phyloP scores from a whole-genome alignment of 1,140 invertebrate species.

The Zaprionus ghesquierei region DNA sequence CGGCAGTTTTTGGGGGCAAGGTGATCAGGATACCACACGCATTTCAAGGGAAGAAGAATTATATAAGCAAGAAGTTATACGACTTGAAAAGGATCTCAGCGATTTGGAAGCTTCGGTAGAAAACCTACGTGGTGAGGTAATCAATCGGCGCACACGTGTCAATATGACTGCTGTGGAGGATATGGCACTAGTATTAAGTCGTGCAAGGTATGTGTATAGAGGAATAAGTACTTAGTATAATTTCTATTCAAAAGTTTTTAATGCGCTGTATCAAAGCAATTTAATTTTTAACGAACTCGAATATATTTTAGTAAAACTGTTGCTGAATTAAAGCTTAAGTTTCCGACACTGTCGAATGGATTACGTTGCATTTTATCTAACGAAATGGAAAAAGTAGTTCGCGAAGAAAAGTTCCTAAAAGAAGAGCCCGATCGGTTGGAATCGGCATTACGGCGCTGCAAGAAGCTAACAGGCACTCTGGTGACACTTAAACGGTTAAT shows the following conservation, averaged over 20 bases:
- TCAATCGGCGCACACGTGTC: conserved; percentile 96
- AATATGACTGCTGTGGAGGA: conserved; percentile 98
- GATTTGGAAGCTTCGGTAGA: conserved; percentile 97
- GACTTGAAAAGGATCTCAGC: conserved; percentile 95
- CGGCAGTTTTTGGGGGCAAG: conserved; percentile 85
- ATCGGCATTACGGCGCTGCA: conserved; percentile 94
- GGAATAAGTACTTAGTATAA: neutral
- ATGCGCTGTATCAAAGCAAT: neutral
- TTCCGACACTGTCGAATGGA: conserved; percentile 93
- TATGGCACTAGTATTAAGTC: conserved; percentile 95
- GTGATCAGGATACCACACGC: conserved; percentile 83
- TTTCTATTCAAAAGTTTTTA: neutral
- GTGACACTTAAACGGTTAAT: conserved; percentile 97
- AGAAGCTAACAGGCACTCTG: conserved; percentile 97
- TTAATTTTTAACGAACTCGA: neutral
- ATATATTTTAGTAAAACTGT: conserved; percentile 91
- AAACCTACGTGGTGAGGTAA: conserved; percentile 96
- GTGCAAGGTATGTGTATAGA: conserved; percentile 86
- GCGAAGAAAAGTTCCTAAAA: conserved; percentile 97
- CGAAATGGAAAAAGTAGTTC: conserved; percentile 97
- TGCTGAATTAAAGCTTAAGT: conserved; percentile 95
- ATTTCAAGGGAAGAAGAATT: conserved; percentile 91
- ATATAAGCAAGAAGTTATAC: conserved; percentile 95
- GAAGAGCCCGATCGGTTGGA: conserved; percentile 97
- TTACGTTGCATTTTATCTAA: conserved; percentile 93